Evolutionary conservation across 2,888 invertebrate genomes (phyloP).

Genomic region (Drosophila mulleri): DNA sequence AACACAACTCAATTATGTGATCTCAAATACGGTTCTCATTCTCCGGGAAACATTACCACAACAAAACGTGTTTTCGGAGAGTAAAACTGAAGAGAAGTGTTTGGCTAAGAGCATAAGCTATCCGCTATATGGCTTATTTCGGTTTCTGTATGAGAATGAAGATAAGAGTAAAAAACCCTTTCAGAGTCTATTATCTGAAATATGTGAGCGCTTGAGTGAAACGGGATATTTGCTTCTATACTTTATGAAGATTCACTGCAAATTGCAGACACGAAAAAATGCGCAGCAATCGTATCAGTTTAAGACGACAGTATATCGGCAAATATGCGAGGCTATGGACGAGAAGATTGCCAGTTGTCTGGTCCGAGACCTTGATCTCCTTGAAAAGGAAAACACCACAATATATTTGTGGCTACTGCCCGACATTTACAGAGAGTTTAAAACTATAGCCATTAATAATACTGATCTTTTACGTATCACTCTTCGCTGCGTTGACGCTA

Average conservation of each 20-base stretch:
- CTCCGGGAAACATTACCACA: constrained; percentile 84
- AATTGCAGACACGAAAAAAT: constrained; percentile 86
- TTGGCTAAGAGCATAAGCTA: constrained; percentile 92
- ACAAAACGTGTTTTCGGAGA: constrained; percentile 86
- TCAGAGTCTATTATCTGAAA: constrained; percentile 92
- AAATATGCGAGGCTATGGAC: constrained; percentile 92
- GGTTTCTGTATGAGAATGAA: constrained; percentile 91
- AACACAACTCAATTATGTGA: constrained; percentile 84
- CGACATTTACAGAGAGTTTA: constrained; percentile 95
- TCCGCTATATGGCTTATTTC: constrained; percentile 94
- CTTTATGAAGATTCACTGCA: constrained; percentile 92
- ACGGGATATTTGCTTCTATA: constrained; percentile 95
- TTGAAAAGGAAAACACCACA: constrained; percentile 95
- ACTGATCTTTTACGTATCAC: constrained; percentile 94
- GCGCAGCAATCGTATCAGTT: constrained; percentile 88
- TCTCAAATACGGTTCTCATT: constrained; percentile 82
- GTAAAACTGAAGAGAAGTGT: constrained; percentile 87
- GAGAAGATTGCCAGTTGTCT: constrained; percentile 86
- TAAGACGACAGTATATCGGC: constrained; percentile 94
- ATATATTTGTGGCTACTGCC: constrained; percentile 97
- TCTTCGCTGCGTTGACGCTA: constrained; percentile 95
- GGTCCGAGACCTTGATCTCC: constrained; percentile 92
- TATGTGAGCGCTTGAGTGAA: constrained; percentile 89
- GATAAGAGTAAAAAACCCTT: constrained; percentile 92
- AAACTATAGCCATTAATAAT: constrained; percentile 94